A percentile compares a stretch with the other conserved stretches of the same genome.
Conservation (phyloP, 2,888 invertebrate genomes). For the Pardosa pseudoannulata region DNA sequence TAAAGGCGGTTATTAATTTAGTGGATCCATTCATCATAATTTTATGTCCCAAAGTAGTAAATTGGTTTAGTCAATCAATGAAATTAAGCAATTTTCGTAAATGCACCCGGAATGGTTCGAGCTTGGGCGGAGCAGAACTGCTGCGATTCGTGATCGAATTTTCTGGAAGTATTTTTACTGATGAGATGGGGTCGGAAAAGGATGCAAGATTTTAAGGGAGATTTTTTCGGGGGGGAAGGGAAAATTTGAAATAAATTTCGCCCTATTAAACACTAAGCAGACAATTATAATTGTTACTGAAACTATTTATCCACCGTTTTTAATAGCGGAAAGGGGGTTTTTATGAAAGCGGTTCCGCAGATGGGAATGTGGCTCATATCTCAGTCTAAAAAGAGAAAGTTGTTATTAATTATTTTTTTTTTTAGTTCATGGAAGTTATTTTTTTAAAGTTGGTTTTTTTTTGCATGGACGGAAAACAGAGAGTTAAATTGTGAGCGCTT, state of each 20-base stretch:
- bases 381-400: neutral
- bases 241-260: neutral
- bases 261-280: constrained; percentile 10
- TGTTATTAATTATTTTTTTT: too few relatives aligned
- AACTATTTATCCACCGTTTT: neutral
- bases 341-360: neutral
- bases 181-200: neutral
- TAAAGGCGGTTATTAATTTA: constrained; percentile 71
- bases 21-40: constrained; percentile 69
- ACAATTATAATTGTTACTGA: constrained; percentile 10
- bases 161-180: constrained; percentile 24
- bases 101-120: constrained; percentile 37
- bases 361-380: neutral
- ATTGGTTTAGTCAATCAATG: constrained; percentile 73
- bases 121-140: neutral
- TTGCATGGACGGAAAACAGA: too few relatives aligned
- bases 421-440: too few relatives aligned
- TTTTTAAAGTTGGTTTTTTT: too few relatives aligned
- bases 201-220: neutral
- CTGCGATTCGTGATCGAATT: constrained; percentile 10
- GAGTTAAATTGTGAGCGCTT: too few relatives aligned
- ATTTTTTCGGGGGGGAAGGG: neutral
- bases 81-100: constrained; percentile 72
- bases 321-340: too few relatives aligned
- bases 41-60: constrained; percentile 71